These are phyloP conservation scores for Gallinago nigripennis DNA, from an alignment of 2,797 vertebrate genomes.

Conservation along the genomic window DNA sequence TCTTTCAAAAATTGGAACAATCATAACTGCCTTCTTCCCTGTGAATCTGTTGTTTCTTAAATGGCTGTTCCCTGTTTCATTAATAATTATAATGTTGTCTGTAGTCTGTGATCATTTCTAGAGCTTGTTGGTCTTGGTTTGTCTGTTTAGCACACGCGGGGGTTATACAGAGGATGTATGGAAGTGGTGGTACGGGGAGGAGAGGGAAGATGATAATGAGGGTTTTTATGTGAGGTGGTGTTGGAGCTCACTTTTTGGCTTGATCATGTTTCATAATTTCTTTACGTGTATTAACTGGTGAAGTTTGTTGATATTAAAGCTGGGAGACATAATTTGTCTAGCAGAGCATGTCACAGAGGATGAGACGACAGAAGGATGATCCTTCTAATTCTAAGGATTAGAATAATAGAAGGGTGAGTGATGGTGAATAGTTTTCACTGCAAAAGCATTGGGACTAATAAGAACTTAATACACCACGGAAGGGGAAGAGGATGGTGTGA, in stretches of 20 bases:
- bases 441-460: background rate
- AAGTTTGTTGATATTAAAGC: background rate
- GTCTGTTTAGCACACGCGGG: background rate
- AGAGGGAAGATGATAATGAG: background rate
- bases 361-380: background rate
- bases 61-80: background rate
- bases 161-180: background rate
- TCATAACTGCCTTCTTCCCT: background rate
- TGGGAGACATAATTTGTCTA: background rate
- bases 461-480: background rate
- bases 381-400: background rate
- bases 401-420: background rate
- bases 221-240: background rate
- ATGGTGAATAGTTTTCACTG: background rate
- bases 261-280: background rate
- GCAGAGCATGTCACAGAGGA: background rate
- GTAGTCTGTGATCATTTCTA: background rate
- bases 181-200: background rate
- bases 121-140: background rate
- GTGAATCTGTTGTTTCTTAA: background rate
- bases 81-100: background rate
- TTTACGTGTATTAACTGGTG: background rate
- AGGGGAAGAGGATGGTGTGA: background rate
- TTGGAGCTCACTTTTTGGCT: background rate
- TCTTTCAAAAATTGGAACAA: background rate